Evolutionary conservation across 2,797 vertebrate species (phyloP).

Genomic region (Sebastes kiyomatsui): DNA sequence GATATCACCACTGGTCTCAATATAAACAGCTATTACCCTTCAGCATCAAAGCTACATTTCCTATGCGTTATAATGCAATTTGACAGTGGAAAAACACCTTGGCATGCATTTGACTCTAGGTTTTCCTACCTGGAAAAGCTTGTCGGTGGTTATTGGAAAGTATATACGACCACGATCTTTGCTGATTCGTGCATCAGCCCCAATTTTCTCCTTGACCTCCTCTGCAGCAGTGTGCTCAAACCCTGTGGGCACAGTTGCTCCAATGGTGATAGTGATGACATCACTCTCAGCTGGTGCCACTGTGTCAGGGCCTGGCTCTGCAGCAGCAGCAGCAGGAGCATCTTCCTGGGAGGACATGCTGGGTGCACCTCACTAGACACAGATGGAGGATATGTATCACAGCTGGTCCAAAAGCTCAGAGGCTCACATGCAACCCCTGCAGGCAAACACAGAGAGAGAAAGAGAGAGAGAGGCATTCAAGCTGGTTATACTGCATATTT

Average conservation of each 20-base stretch:
- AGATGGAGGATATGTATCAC: not conserved
- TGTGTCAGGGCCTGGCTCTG: constrained; percentile 1
- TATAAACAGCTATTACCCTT: not conserved
- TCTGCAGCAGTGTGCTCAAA: constrained; percentile 93
- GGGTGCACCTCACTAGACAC: not conserved
- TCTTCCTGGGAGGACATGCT: constrained; percentile 62
- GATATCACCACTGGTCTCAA: not conserved
- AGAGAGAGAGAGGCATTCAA: not conserved
- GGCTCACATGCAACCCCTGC: constrained; percentile 17
- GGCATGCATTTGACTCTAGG: not conserved
- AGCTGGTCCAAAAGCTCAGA: not conserved
- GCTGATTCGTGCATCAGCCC: constrained; percentile 86
- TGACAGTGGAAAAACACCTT: not conserved
- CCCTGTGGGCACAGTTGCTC: constrained; percentile 96
- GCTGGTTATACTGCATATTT: not conserved
- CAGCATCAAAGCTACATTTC: not conserved
- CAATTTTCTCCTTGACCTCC: constrained; percentile 93
- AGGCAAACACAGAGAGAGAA: not conserved
- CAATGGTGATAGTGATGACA: constrained; percentile 82
- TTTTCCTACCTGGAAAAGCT: constrained; percentile 84
- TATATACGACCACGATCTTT: constrained; percentile 94
- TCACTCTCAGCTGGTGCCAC: constrained; percentile 2
- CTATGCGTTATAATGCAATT: not conserved
- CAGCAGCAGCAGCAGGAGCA: not conserved
- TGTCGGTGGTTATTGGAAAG: constrained; percentile 88